These are phyloP conservation scores for Harpagoxenus sublaevis DNA, from an alignment of 2,888 invertebrate genomes.

Conservation along the genomic window DNA sequence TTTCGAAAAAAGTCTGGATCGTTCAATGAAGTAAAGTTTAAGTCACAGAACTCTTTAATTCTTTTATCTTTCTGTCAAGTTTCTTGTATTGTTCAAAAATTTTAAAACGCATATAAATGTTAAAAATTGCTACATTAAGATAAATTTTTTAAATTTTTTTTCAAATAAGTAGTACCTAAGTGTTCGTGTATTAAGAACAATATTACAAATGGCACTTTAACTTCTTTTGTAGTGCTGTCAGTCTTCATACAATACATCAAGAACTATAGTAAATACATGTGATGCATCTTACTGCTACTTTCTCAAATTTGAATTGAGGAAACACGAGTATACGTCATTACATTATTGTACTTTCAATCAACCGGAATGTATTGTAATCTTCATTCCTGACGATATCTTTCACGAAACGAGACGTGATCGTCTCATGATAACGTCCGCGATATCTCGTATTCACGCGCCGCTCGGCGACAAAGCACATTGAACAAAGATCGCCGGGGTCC, in stretches of 20 bases:
- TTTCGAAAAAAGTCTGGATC: neutral
- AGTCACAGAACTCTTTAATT: neutral
- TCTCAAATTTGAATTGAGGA: neutral
- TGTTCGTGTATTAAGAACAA: neutral
- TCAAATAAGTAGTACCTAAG: neutral
- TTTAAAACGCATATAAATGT: too few relatives aligned
- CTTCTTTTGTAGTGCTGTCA: neutral
- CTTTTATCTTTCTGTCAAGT: neutral
- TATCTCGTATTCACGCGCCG: conserved; percentile 34
- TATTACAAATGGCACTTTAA: neutral
- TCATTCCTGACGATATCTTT: neutral
- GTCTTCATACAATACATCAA: neutral
- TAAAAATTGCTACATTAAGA: neutral
- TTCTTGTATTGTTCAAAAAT: neutral
- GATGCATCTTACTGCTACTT: neutral
- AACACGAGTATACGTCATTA: neutral
- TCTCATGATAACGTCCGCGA: neutral
- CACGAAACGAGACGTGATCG: neutral
- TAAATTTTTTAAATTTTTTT: neutral
- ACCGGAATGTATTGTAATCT: neutral
- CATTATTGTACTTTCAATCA: neutral
- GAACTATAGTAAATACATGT: neutral
- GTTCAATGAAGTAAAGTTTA: neutral
- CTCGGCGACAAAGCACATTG: conserved; percentile 35
- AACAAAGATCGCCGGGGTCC: conserved; percentile 64